Percentiles rank a stretch among this genome's conserved stretches.
Conservation (phyloP, 2,888 invertebrate species). For the Phyto melanocephala region DNA sequence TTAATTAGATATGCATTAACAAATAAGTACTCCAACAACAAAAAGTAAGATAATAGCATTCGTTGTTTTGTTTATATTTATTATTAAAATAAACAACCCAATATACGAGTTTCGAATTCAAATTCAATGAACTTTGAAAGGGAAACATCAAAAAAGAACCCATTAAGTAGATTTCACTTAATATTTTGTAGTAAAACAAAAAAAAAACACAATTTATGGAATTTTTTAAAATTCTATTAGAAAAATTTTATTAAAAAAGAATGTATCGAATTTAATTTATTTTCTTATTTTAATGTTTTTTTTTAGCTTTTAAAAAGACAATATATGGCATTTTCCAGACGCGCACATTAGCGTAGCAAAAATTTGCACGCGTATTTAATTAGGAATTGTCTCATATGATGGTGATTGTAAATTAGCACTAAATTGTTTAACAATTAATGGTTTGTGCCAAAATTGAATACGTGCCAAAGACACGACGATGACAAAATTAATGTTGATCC, state of each 20-base stretch:
- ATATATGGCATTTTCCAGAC: neutral
- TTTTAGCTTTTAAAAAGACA: neutral
- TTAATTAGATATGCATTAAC: neutral
- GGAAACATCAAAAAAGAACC: neutral
- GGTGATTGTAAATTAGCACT: neutral
- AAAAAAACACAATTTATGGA: no score
- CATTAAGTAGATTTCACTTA: no score
- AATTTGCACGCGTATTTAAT: neutral
- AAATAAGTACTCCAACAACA: no score
- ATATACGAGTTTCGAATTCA: neutral
- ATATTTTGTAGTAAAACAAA: no score
- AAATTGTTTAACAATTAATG: constrained; percentile 37
- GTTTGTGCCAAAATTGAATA: constrained; percentile 20
- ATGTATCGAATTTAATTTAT: no score
- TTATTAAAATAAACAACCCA: neutral
- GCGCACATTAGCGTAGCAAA: neutral
- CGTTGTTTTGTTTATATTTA: neutral
- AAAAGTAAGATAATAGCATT: constrained; percentile 1
- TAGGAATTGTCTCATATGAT: neutral
- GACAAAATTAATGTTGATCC: constrained; percentile 20
- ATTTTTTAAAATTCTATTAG: no score
- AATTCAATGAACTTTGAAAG: neutral
- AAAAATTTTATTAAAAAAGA: no score
- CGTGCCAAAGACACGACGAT: neutral
- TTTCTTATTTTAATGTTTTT: no score